Evolutionary conservation across 2,113 vertebrate species (phyloP), one percentile per base, ranked within the genome.

Genomic region (Notarius lentiginosus): DNA sequence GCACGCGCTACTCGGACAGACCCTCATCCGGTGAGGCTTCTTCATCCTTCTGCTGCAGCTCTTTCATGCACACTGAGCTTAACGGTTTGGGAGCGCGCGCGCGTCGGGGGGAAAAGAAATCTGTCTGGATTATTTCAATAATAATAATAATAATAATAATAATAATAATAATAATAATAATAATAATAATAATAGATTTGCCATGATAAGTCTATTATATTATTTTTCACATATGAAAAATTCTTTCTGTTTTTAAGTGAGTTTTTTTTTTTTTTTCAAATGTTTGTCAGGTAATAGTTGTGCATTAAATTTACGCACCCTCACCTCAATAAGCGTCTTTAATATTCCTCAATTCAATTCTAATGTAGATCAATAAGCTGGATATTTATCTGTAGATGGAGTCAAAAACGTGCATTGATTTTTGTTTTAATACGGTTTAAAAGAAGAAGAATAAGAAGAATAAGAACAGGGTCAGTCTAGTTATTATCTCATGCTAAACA

Each of bases 1-100:
- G 98, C 91, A 99, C 98, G 18, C 96, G 97, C 27, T 99, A 99
- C 92, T 99, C 98, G 91, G 97, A 99, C 94, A 96, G 98, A 91
- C 98, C 98, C 72, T 99, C 98, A 95, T 99, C 97, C 91, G 98
- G 98, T 99, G 97, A 98, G 97, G 95, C 93, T 58, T 88, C 70
- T 83, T 80, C 56, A 55, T 51, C 66, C 70, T 85, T 34, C 41
- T 77, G 73, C 70, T 83, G 72, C 63, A 24, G 55, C 49, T 58
- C 5, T 85, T 63, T 86, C 6, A 70, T 30, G 49, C 47, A 55
- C 47, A 15, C 3, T 27, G 63, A 53, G 24, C 22, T 83, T 27
- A 80, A 41, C 79, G 8, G 7, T 27, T 18, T n/a, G 34, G 30
- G 41, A 82, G 75, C 75, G n/a, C 75, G 24, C 49, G 12, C 75